phyloP scores from a whole-genome alignment of 2,888 invertebrate species.

The Desoria tigrina region DNA sequence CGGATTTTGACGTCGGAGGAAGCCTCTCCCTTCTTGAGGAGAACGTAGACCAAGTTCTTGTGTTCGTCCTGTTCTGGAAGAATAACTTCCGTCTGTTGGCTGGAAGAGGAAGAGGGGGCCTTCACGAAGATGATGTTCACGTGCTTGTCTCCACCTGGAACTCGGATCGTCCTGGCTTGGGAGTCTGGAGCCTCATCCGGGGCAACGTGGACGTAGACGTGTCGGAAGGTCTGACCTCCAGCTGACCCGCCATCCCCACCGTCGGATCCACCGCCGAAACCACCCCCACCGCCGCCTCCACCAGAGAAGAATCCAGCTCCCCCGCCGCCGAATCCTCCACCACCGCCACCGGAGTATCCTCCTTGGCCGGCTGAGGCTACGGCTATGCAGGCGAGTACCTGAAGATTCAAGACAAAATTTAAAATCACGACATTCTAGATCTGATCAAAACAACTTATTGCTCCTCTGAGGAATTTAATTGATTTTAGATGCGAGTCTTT shows the following conservation, averaged over 20 bases:
- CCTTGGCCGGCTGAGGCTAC: slow-evolving; percentile 28
- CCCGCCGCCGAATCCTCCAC: neutral
- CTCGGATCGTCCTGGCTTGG: slow-evolving; percentile 33
- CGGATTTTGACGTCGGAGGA: slow-evolving; percentile 77
- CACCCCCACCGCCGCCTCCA: slow-evolving; percentile 5
- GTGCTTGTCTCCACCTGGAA: slow-evolving; percentile 24
- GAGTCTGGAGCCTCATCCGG: slow-evolving; percentile 40
- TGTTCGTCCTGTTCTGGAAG: slow-evolving; percentile 73
- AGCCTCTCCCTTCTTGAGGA: slow-evolving; percentile 83
- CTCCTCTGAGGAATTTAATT: no score
- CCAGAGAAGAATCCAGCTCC: no score
- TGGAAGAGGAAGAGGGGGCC: slow-evolving; percentile 57
- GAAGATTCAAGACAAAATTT: no score
- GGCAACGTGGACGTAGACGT: slow-evolving; percentile 35
- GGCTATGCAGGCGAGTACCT: slow-evolving; percentile 33
- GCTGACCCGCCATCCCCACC: slow-evolving; percentile 16
- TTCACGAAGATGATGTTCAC: slow-evolving; percentile 83
- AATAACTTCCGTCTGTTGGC: slow-evolving; percentile 65
- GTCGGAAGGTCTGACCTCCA: slow-evolving; percentile 29
- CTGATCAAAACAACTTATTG: no score
- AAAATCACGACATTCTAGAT: no score
- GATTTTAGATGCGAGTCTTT: no score
- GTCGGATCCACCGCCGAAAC: slow-evolving; percentile 12
- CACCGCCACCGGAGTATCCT: slow-evolving; percentile 10
- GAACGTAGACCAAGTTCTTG: slow-evolving; percentile 82